Base-by-base conservation (phyloP, 35 echinoderm and acorn worm genomes). In the Chiridota heheva region DNA sequence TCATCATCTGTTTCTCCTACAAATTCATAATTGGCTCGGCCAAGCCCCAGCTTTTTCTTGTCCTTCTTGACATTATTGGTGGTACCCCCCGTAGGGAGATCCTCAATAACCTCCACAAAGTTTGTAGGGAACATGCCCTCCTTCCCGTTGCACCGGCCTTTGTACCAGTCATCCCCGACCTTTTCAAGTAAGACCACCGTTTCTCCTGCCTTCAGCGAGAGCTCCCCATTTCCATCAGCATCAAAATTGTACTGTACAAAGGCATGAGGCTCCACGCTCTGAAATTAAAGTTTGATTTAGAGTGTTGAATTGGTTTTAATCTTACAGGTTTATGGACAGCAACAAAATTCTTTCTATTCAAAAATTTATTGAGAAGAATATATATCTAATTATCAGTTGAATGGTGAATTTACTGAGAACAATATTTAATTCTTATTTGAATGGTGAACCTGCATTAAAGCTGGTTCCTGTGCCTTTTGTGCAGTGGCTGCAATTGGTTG, bases 181-280 rank as follows among this genome's bases (percentile, higher is more conserved):
- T 76, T 65, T 46, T 97, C 93, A 16, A 88, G 35, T 5, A 97
- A 46, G 6, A 75, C 80, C 34, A 97, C 72, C 16, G 24, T 87
- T 10, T 97, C 88, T 1, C 93, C 93, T 0, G 78, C 72, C 22
- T 74, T 82, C 1, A 97, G 58, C 0, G 51, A 70, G 6, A 97
- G 80, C 37, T 97, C 93, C 12, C 72, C 93, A 0, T 82, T 73
- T 6, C 61, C 64, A 0, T 70, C 84, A 31, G 84, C 83, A 8
- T 88, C 88, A 84, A 91, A 97, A 81, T 97, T 81, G 76, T 87
- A 85, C 58, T 87, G 60, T n/a, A 78, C 93, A 36, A 92, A 71
- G 32, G 84, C 78, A 29, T 87, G 85, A 5, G 85, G 85, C 17
- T 87, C 85, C 4, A 87, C 85, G 33, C 75, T 78, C 75, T 78